A percentile compares a stretch with the other conserved stretches of the same genome.
phyloP scores from a whole-genome alignment of 2,888 invertebrate genomes.

The Agrotis exclamationis region DNA sequence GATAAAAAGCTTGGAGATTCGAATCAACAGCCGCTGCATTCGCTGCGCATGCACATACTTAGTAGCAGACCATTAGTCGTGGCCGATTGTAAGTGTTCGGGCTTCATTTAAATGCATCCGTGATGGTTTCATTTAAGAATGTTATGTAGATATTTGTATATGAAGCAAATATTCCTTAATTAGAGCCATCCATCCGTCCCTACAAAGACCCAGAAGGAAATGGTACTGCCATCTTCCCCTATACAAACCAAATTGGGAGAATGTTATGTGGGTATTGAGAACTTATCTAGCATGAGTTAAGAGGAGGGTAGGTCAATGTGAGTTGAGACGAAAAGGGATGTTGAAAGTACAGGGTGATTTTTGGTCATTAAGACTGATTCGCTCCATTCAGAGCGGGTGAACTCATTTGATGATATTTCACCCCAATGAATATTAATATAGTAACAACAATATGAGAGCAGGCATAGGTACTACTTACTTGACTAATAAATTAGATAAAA shows the following conservation, averaged over 20 bases:
- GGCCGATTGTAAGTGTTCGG: conserved; percentile 36
- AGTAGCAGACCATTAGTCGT: conserved; percentile 60
- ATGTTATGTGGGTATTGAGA: background rate
- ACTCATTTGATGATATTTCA: too few relatives aligned
- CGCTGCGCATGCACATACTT: conserved; percentile 47
- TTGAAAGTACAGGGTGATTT: too few relatives aligned
- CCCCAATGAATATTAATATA: background rate
- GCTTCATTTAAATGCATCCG: conserved; percentile 54
- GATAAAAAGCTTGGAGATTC: conserved; percentile 67
- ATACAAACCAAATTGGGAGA: too few relatives aligned
- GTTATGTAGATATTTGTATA: conserved; percentile 3
- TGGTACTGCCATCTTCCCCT: too few relatives aligned
- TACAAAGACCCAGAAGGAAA: too few relatives aligned
- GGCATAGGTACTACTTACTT: too few relatives aligned
- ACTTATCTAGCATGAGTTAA: background rate
- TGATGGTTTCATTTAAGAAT: conserved; percentile 35
- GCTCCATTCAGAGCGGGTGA: too few relatives aligned
- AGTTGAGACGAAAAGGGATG: too few relatives aligned
- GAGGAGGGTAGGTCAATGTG: background rate
- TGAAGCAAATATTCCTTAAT: background rate
- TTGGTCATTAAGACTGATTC: too few relatives aligned
- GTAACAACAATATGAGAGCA: background rate
- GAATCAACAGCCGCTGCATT: conserved; percentile 63
- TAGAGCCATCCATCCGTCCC: too few relatives aligned
- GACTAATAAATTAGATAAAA: background rate